Base-by-base conservation (phyloP, 1,140 invertebrate genomes). In the Drosophila arawakana region DNA sequence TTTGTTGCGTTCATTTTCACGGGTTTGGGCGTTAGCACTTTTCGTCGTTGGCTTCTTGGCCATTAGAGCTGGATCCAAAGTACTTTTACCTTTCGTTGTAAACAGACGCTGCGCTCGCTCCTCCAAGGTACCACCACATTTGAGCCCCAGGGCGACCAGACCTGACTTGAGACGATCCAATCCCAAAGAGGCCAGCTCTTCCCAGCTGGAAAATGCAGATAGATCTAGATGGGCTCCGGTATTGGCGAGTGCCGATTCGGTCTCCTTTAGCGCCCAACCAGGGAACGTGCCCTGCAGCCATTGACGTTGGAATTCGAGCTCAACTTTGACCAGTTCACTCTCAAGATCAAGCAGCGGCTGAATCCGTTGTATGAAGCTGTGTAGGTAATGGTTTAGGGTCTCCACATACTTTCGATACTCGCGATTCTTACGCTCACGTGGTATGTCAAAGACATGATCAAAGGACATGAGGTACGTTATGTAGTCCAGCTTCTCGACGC, bases 71-170 rank as follows among this genome's bases (percentile, higher is more conserved):
- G 97, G 97, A 92, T 99, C 98, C 15, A 99, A 92, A 3, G 97
- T 95, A 59, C 95, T 96, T 92, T 99, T 98, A 0, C 98, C 98
- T 93, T 99, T 99, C 0, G 98, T 99, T 65, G 95, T 96, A 89
- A 99, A 99, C 62, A 99, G 94, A 88, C 99, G 94, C 91, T 99
- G 97, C 4, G 99, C 99, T 81, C 99, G 94, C 94, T 99, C 98
- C 94, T 99, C 98, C 15, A 99, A 93, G 15, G 98, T 99, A 3
- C 98, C 99, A 66, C 99, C 99, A 94, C 99, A 99, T 93, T 99
- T 99, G 0, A 99, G 93, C 1, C 98, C 97, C n/a, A 99, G 93
- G 5, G 98, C 99, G 95, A 99, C 97, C 1, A 99, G 93, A 8
- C 98, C 99, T 11, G 98, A 98, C 92, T 99, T 99, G 2, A 99